A percentile compares a stretch with the other conserved stretches of the same genome.
These are phyloP conservation scores for Holothuria leucospilota DNA, from an alignment of 53 echinoderm and acorn worm genomes.

Conservation along the genomic window DNA sequence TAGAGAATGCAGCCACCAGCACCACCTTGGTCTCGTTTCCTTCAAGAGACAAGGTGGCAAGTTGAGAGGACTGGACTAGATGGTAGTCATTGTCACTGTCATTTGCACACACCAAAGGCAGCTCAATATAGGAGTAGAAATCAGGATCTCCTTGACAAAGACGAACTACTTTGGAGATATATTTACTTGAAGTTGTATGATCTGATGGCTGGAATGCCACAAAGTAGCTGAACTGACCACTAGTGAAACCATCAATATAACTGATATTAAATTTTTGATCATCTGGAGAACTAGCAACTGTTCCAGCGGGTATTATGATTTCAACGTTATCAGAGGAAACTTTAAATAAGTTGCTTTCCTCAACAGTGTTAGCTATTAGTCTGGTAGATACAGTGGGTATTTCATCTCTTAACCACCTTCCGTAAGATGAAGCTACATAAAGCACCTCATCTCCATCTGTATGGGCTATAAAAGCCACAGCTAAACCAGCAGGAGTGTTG, in stretches of 20 bases:
- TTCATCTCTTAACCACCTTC: conserved; percentile 60
- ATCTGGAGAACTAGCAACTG: conserved; percentile 37
- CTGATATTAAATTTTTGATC: conserved; percentile 76
- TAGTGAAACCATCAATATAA: conserved; percentile 81
- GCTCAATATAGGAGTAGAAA: conserved; percentile 79
- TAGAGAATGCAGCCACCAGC: conserved; percentile 76
- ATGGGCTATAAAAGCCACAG: conserved; percentile 72
- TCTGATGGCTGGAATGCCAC: conserved; percentile 69
- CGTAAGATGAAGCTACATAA: conserved; percentile 75
- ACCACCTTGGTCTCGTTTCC: conserved; percentile 57
- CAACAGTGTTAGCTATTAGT: conserved; percentile 20
- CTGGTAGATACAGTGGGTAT: conserved; percentile 75
- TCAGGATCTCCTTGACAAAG: conserved; percentile 74
- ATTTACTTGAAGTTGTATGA: conserved; percentile 29
- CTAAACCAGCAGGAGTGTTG: conserved; percentile 59
- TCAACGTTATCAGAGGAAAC: not conserved
- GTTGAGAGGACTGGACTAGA: conserved; percentile 76
- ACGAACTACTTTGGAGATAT: conserved; percentile 77
- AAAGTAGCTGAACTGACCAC: conserved; percentile 81
- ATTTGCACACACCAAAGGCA: conserved; percentile 60
- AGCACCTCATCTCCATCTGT: conserved; percentile 57
- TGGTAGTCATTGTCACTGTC: conserved; percentile 58
- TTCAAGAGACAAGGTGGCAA: conserved; percentile 56
- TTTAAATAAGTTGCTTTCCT: conserved; percentile 48
- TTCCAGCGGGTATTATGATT: conserved; percentile 41